These are phyloP conservation scores for Drosophila auraria DNA, from an alignment of 1,140 invertebrate species.

Conservation along the genomic window DNA sequence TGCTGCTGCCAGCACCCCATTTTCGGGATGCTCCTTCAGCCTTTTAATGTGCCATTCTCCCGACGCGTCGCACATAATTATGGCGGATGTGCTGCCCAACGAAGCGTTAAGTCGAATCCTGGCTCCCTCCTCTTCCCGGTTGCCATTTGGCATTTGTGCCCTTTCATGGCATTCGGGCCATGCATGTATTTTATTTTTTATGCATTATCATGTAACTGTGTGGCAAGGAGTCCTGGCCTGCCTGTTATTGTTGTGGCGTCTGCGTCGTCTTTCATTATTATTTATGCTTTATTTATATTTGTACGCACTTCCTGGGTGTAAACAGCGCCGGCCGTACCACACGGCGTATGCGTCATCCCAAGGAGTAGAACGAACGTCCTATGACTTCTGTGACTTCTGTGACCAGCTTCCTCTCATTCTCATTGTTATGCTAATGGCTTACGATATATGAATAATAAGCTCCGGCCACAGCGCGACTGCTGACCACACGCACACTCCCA, in stretches of 20 bases:
- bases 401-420: slow-evolving; percentile 47
- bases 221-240: slow-evolving; percentile 12
- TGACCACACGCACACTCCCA: slow-evolving; percentile 20
- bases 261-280: slow-evolving; percentile 80
- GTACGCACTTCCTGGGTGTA: slow-evolving; percentile 75
- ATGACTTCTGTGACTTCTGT: slow-evolving; percentile 69
- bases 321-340: slow-evolving; percentile 50
- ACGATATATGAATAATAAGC: slow-evolving; percentile 83
- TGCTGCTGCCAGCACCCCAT: neutral
- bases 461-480: slow-evolving; percentile 28
- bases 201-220: slow-evolving; percentile 77
- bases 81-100: slow-evolving; percentile 80
- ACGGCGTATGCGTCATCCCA: slow-evolving; percentile 70
- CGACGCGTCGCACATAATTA: slow-evolving; percentile 83
- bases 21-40: slow-evolving; percentile 30
- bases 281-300: slow-evolving; percentile 83
- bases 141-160: slow-evolving; percentile 64
- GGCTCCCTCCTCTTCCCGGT: slow-evolving; percentile 18
- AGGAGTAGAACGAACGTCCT: slow-evolving; percentile 42
- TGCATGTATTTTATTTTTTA: slow-evolving; percentile 82
- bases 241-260: slow-evolving; percentile 37
- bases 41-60: slow-evolving; percentile 73
- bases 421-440: slow-evolving; percentile 82
- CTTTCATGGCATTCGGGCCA: slow-evolving; percentile 64
- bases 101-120: slow-evolving; percentile 81